phyloP scores from a whole-genome alignment of 2,888 invertebrate genomes.

The Sisyra terminalis region DNA sequence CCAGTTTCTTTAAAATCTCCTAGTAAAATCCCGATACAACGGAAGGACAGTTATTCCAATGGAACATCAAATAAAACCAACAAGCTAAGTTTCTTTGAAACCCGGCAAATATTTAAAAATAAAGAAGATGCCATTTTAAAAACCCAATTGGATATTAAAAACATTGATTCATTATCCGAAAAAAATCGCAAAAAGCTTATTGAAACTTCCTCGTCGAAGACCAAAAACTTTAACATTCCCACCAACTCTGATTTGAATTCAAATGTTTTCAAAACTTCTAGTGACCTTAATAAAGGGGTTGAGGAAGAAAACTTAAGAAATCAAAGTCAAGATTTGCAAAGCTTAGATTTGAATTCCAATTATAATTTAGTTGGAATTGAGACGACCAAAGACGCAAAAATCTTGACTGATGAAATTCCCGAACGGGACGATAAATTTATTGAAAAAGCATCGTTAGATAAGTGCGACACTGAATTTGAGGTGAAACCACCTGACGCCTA shows the following conservation, averaged over 20 bases:
- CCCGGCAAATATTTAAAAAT: not conserved
- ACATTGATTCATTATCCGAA: not conserved
- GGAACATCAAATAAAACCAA: conserved; percentile 9
- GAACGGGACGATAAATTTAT: conserved; percentile 1
- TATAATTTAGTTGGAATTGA: conserved; percentile 1
- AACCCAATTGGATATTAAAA: not conserved
- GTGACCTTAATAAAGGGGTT: too few species aligned
- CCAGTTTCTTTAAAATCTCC: conserved; percentile 8
- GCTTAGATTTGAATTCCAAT: not conserved
- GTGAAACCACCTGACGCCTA: conserved; percentile 19
- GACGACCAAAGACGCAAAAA: conserved; percentile 1
- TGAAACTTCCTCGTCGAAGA: not conserved
- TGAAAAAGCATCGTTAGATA: not conserved
- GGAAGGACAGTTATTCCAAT: too few species aligned
- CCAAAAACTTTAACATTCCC: not conserved
- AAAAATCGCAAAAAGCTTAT: not conserved
- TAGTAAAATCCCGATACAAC: conserved; percentile 7
- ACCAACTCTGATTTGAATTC: not conserved
- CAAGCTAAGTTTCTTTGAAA: conserved; percentile 8
- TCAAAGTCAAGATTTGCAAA: not conserved
- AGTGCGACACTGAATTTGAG: not conserved
- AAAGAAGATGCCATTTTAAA: conserved; percentile 1
- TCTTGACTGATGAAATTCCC: conserved; percentile 4
- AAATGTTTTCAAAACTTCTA: not conserved
- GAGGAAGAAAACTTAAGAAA: not conserved